Evolutionary conservation across 2,797 vertebrate genomes (phyloP).

Genomic region (Coccyzus lansbergi): DNA sequence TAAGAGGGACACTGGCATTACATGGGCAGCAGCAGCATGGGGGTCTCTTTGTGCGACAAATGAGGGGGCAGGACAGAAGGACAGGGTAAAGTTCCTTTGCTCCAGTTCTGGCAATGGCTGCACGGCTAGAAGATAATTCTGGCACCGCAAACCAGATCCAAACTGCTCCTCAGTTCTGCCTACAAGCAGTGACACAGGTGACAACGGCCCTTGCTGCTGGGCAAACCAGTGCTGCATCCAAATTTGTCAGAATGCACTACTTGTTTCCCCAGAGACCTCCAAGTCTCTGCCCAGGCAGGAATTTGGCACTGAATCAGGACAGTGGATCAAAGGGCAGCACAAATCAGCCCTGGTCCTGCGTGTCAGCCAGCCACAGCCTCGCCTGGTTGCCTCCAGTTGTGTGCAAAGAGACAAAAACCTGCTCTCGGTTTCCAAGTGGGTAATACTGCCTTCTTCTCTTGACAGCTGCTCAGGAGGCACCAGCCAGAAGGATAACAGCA

Average conservation of each 20-base stretch:
- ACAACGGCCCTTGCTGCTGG: background rate
- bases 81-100: background rate
- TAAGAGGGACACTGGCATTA: background rate
- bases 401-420: background rate
- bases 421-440: background rate
- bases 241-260: background rate
- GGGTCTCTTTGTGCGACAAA: background rate
- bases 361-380: background rate
- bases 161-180: background rate
- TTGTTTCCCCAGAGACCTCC: background rate
- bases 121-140: background rate
- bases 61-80: background rate
- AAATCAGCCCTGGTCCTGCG: background rate
- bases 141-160: background rate
- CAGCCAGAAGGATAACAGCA: slow-evolving; percentile 75
- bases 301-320: background rate
- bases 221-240: rapidly evolving
- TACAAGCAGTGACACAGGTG: background rate
- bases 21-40: background rate
- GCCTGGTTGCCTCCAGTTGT: background rate
- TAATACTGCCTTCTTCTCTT: background rate
- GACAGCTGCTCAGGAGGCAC: slow-evolving; percentile 67
- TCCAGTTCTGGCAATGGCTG: background rate
- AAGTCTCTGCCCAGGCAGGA: background rate
- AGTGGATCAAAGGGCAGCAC: background rate